These are phyloP conservation scores for Cyprinodon tularosa DNA, from an alignment of 2,113 vertebrate genomes.

Conservation along the genomic window DNA sequence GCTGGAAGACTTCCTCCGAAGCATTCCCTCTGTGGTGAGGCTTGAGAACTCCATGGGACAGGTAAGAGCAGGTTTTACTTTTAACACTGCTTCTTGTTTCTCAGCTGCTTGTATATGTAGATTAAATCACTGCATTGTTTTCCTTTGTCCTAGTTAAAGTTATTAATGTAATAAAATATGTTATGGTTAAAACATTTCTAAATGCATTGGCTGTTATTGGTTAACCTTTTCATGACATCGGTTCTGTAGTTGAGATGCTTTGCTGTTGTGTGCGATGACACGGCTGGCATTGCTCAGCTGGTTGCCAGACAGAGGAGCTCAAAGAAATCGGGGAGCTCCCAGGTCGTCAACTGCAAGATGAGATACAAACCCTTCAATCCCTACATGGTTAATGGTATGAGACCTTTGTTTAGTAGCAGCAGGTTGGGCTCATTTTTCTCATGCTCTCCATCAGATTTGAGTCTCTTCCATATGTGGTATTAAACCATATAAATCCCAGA, in stretches of 20 bases:
- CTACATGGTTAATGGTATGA: conserved; percentile 82
- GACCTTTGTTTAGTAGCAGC: neutral
- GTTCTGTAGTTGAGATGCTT: conserved; percentile 83
- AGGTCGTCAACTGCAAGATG: conserved; percentile 88
- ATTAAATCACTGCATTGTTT: neutral
- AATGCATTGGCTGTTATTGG: neutral
- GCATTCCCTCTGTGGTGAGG: conserved; percentile 86
- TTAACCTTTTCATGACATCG: neutral
- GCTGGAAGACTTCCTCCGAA: conserved; percentile 84
- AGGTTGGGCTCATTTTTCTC: too few relatives aligned
- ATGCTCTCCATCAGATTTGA: too few relatives aligned
- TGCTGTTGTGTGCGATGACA: conserved; percentile 85
- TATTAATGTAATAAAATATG: neutral
- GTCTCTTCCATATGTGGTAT: too few relatives aligned
- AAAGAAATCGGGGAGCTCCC: conserved; percentile 81
- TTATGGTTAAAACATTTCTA: neutral
- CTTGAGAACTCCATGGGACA: conserved; percentile 72
- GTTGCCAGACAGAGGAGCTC: conserved; percentile 86
- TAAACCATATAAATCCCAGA: too few relatives aligned
- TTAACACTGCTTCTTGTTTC: neutral
- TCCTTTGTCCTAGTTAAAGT: too few relatives aligned
- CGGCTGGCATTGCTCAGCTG: conserved; percentile 86
- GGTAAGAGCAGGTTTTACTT: conserved; percentile 26
- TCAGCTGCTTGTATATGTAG: neutral
- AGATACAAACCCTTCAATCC: conserved; percentile 84